Evolutionary conservation across 2,797 vertebrate genomes (phyloP), one percentile per base, ranked within the genome.

Genomic region (Hephaestus fuliginosus): DNA sequence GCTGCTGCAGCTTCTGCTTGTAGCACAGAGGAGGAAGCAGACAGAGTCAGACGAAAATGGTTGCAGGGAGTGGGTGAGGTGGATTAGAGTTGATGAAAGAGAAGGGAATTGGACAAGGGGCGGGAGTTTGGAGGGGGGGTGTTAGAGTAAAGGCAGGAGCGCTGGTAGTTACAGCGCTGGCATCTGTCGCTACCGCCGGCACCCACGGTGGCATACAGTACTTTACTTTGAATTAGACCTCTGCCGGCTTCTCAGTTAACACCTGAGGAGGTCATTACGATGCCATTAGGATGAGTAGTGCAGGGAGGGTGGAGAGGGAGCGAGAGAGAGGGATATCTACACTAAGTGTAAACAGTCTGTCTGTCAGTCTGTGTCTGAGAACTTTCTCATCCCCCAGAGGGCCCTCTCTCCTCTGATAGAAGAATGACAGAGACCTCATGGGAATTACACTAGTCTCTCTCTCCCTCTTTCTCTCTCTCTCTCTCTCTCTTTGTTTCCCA

Each of bases 241-340:
- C 88, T 82, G 77, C 86, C 51, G 70, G 80, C 89, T 91, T 92
- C 83, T 81, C 79, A 78, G 86, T 85, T 88, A 93, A 93, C 92
- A 94, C 93, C 91, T 92, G 93, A 92, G 92, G 92, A 93, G 93
- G 93, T 93, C 94, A 93, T 95, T 94, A 95, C 65, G 86, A 78
- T 71, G 77, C 81, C 77, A 90, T 93, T 93, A 94, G 80, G 86
- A 82, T 74, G 69, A 78, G 78, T 49, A 72, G 77, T 58, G 70
- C 67, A 72, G 74, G 58, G 78, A 82, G 81, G 76, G 65, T 43
- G 62, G 71, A 53, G 69, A 82, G 67, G 25, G 64, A 74, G 76
- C 0, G 78, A 74, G 80, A 81, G 70, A 74, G 79, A 72, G 80
- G 76, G 64, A 79, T 83, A 82, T 82, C 82, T 60, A 61, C 62